Evolutionary conservation across 2,888 invertebrate species (phyloP), one percentile per base, ranked within the genome.

Genomic region (Drosophila dives): DNA sequence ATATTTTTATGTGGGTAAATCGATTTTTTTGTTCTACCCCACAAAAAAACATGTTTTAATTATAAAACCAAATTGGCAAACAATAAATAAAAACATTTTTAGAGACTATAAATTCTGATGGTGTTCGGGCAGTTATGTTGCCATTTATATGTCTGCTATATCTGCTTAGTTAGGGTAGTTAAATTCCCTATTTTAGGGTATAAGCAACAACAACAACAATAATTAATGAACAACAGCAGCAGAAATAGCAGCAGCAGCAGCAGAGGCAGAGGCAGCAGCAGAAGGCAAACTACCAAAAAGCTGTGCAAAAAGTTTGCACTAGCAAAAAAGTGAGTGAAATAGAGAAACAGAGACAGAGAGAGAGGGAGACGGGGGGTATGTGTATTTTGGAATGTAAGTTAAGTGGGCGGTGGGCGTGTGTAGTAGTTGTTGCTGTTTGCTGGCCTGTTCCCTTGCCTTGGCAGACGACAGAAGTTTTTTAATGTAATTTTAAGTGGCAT

Each of bases 401-500:
- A 58, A 45, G 59, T 34, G 33, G 63, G 65, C 40, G 40, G 29
- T 50, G 71, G 61, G 75, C 26, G 69, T 26, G 64, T 40, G 53
- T 38, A 36, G 32, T 49, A 5, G 50, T 32, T 36, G 58, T 51
- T 59, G 40, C 51, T 34, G 53, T 20, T 59, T 15, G 10, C 34
- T 66, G 48, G 20, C 11, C 32, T 34, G 55, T 59, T 59, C 71
- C 67, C 65, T 49, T 68, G 59, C 79, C 72, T 66, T 74, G 70
- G 75, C 85, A 67, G 72, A 69, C 83, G 61, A 67, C 74, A 71
- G 76, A 90, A 86, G 70, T 89, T 86, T 88, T 89, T 86, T 90
- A 90, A 86, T 86, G 86, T 86, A 90, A 86, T 89, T 86, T 87
- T 86, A 87, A 87, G 90, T 89, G 90, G 87, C 86, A 89, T 86